Percentiles rank a stretch among this genome's conserved stretches.
Conservation (phyloP, 2,113 vertebrate species). For the Accipiter cooperii region DNA sequence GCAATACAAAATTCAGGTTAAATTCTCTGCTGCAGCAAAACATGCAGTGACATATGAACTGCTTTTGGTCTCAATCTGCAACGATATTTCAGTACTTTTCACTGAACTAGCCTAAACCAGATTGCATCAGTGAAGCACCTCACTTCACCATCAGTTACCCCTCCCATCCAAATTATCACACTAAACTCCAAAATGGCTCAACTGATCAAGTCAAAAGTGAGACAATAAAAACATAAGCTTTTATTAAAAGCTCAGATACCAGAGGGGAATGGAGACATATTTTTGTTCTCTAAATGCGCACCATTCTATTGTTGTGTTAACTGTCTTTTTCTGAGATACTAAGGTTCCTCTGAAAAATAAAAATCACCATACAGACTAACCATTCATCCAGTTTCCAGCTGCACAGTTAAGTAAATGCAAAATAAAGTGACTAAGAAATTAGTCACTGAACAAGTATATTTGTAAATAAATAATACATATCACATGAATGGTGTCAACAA, state of each 20-base stretch:
- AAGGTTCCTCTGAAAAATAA: background rate
- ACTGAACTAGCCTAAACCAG: background rate
- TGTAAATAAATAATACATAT: background rate
- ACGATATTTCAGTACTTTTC: background rate
- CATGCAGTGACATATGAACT: fast-evolving
- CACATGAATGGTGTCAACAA: background rate
- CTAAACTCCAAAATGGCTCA: background rate
- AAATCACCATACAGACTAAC: background rate
- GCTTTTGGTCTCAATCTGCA: background rate
- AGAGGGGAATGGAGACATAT: background rate
- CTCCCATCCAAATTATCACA: background rate
- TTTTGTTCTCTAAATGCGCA: background rate
- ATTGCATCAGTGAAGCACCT: background rate
- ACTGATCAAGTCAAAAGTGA: background rate
- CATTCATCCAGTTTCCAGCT: background rate
- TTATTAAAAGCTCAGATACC: background rate
- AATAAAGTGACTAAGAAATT: background rate
- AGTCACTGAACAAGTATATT: background rate
- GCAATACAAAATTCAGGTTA: background rate
- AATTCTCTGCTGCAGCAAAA: background rate
- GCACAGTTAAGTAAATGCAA: background rate
- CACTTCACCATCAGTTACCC: background rate
- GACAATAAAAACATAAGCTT: background rate
- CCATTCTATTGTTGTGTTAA: background rate
- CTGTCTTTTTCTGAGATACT: background rate